Evolutionary conservation across 2,888 invertebrate genomes (phyloP), one percentile per base, ranked within the genome.

Genomic region (Cryptosula pallasiana): DNA sequence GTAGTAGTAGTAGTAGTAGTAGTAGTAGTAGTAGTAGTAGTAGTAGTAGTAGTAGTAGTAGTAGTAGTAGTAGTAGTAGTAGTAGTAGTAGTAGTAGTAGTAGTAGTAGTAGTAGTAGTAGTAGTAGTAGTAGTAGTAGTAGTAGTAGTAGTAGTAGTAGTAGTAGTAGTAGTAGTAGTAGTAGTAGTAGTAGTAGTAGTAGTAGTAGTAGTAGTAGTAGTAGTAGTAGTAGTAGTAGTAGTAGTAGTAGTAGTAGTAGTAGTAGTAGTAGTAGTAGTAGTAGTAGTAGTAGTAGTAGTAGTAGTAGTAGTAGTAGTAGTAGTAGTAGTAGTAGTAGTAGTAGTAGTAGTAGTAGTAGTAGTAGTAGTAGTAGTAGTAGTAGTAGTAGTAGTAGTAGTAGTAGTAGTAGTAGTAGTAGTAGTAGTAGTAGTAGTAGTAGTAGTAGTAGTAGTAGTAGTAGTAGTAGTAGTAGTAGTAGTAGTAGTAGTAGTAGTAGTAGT

Each of bases 11-110:
- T 73, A 73, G 72, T 73, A 73, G 72, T 69, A 73, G 73, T 73
- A 73, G 72, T 73, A 73, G 73, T 73, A 73, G 72, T 73, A 73
- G 72, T 73, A 73, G 72, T 73, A 73, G 69, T 73, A 73, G 73
- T 73, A 69, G 72, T 69, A 73, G 72, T 73, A 73, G 73, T 69
- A 73, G 73, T 73, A 73, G 69, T 73, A 45, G 73, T 73, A 73
- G 73, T 57, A 73, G 73, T 73, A 73, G 73, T 57, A 73, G 73
- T 73, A 73, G 73, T 69, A 73, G 73, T 69, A 73, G 73, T 69
- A 71, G 73, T 73, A 73, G 73, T 73, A 73, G 73, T 73, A 73
- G 72, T 69, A 73, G 73, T 73, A 73, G 73, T 57, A 73, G 73
- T 73, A 73, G 73, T 69, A 73, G 73, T 73, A 63, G 72, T 72